These are phyloP conservation scores for Pionites leucogaster DNA, from an alignment of 2,113 vertebrate genomes.

Conservation along the genomic window DNA sequence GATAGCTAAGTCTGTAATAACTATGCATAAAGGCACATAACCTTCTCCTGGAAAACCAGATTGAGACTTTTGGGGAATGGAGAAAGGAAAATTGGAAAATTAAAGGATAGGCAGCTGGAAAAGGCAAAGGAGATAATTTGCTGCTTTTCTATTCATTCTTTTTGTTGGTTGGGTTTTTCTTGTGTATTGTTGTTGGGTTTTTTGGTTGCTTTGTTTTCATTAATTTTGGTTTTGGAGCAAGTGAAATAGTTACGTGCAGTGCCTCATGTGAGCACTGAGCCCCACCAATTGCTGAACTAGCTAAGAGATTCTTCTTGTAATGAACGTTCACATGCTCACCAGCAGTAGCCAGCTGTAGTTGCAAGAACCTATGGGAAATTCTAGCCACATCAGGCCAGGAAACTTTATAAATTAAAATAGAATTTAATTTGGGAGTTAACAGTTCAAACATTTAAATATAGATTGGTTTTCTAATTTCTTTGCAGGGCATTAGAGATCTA, in stretches of 20 bases:
- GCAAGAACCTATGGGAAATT: background rate
- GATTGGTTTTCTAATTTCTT: background rate
- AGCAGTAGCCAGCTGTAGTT: background rate
- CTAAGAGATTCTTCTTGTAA: background rate
- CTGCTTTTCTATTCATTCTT: background rate
- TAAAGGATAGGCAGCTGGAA: background rate
- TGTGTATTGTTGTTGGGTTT: background rate
- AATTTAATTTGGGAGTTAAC: background rate
- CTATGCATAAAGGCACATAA: background rate
- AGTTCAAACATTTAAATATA: background rate
- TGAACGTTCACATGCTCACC: background rate
- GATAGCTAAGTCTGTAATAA: background rate
- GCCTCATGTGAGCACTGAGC: background rate
- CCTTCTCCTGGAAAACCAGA: background rate
- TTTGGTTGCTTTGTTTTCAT: too few species aligned
- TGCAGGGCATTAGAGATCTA: background rate
- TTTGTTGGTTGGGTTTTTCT: background rate
- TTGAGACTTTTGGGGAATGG: background rate
- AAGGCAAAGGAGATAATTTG: background rate
- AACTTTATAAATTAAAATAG: background rate
- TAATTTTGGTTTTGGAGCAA: background rate
- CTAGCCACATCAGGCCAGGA: background rate
- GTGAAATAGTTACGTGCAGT: background rate
- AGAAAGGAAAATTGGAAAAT: background rate
- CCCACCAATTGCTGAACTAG: background rate